Base-by-base conservation (phyloP, 2,113 vertebrate genomes). In the Prionailurus viverrinus region DNA sequence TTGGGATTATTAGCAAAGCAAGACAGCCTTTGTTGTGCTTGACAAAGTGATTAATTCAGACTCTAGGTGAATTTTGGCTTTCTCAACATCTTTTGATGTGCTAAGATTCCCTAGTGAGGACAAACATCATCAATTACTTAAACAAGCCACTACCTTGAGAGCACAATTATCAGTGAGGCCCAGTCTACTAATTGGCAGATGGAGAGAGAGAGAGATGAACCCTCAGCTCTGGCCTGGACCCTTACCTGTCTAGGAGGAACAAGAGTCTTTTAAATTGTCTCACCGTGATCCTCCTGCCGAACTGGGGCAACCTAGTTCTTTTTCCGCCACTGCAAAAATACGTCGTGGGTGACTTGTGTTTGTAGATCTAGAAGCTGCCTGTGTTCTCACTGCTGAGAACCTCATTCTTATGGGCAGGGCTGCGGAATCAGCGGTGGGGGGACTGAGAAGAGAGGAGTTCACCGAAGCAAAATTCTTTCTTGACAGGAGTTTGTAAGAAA, bases 1-100 rank as follows among this genome's bases (percentile, higher is more conserved):
- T 94, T 93, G 96, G 97, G 97, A 94, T 97, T 91, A 91, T 96
- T 95, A 97, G 96, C 85, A 65, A 95, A 97, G 95, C 73, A 29
- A 83, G 91, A 81, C 81, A 39, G 86, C 65, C 94, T 96, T 93
- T 98, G 97, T 96, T 95, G 91, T 96, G 88, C 93, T 94, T 91
- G 94, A 95, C 97, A 97, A 94, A 94, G 97, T 97, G 97, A 97
- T 97, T 97, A 97, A 97, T 95, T 97, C 95, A 95, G 88, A 97
- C 93, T 82, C 19, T 8, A 79, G 71, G 95, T 96, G 94, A 98
- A 74, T 97, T 91, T 63, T 84, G 98, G 93, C 91, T 98, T 93
- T 92, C 96, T 94, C 91, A 78, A 93, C 87, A 82, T 89, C 93
- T 92, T 97, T 85, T 97, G 97, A 97, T 97, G 94, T 91, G 92